Evolutionary conservation across 1,140 invertebrate species (phyloP), one percentile per base, ranked within the genome.

Genomic region (Pogonus chalceus): DNA sequence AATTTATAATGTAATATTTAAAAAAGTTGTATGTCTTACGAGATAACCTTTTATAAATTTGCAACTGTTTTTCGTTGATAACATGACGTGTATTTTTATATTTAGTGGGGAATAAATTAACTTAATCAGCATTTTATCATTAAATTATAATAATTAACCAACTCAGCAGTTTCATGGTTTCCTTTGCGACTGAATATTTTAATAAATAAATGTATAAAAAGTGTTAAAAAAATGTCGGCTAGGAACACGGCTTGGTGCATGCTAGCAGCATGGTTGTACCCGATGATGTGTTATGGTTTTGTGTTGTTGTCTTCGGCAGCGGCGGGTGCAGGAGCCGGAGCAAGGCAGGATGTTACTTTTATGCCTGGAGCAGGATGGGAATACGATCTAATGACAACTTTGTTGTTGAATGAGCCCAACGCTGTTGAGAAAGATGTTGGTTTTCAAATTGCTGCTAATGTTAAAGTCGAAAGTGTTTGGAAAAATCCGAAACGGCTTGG

Each of bases 401-500:
- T 78, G 37, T 59, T 79, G 16, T 68, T 80, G 35, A 75, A 75
- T 59, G 77, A 80, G 60, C 67, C 65, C 35, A 63, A 62, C 49
- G 60, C 58, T 54, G 57, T 60, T 2, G 69, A 66, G 1, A 79
- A 76, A 53, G 76, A 81, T 56, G 79, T 82, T 26, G 81, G 81
- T 10, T 82, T 79, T 62, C 72, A 72, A 56, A 57, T 80, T 22
- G 68, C 72, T 24, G 72, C 70, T 21, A 67, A 70, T 49, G 62
- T 82, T 1, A 59, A 66, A 14, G 68, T 81, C 2, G 62, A 65
- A n/a, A 66, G 72, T 4, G 60, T 80, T 24, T 83, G 80, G 80
- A 71, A 70, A 52, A 69, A 73, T 59, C 69, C 72, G 3, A 54
- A 54, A 35, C 60, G 60, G n/a, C 68, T 72, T 55, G 52, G 60